A percentile compares a stretch with the other conserved stretches of the same genome.
Evolutionary conservation across 2,113 vertebrate genomes (phyloP).

Genomic region (Epinephelus cyanopodus): DNA sequence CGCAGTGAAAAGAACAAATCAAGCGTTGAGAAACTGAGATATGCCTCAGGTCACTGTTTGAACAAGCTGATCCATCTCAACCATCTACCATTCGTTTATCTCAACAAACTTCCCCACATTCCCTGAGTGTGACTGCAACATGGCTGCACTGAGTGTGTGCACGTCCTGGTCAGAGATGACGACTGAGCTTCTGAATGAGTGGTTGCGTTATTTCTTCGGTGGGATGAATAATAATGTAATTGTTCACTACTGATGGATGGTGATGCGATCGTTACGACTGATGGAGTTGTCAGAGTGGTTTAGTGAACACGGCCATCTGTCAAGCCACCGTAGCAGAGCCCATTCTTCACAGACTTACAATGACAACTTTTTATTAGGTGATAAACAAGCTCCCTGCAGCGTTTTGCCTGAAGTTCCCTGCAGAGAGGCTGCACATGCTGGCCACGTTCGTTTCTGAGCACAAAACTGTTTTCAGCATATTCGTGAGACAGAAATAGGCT

Average conservation of each 20-base stretch:
- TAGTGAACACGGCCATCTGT: slow-evolving; percentile 51
- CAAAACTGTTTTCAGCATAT: background rate
- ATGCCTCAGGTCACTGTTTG: too few species aligned
- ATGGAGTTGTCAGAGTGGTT: slow-evolving; percentile 52
- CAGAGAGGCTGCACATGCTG: background rate
- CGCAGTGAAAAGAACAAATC: too few species aligned
- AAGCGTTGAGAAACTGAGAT: too few species aligned
- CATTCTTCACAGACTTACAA: slow-evolving; percentile 40
- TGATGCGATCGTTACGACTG: slow-evolving; percentile 41
- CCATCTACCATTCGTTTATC: too few species aligned
- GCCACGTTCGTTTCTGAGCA: background rate
- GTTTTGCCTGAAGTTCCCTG: background rate
- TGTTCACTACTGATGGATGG: slow-evolving; percentile 40
- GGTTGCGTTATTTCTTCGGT: slow-evolving; percentile 30
- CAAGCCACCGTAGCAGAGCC: slow-evolving; percentile 11
- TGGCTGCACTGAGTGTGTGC: background rate
- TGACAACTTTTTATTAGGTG: slow-evolving; percentile 43
- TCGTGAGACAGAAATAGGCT: too few species aligned
- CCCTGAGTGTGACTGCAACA: background rate
- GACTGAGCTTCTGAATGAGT: slow-evolving; percentile 20
- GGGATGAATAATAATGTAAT: slow-evolving; percentile 40
- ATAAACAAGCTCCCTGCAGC: slow-evolving; percentile 20
- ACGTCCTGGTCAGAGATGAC: slow-evolving; percentile 16
- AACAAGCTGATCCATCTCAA: too few species aligned
- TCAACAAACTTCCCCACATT: too few species aligned